phyloP scores from a whole-genome alignment of 2,797 vertebrate species.

The Sternotherus odoratus region DNA sequence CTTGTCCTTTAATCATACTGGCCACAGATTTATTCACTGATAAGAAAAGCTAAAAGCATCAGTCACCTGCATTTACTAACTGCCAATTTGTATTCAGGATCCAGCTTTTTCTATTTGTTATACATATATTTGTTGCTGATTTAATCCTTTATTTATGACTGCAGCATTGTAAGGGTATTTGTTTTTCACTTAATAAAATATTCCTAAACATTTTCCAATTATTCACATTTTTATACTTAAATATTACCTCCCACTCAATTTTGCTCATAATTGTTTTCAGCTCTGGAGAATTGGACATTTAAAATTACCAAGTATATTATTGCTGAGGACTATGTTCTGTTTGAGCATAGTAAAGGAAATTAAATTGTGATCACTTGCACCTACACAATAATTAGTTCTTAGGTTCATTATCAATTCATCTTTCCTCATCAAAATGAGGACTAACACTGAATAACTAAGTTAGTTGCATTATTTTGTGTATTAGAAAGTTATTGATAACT shows the following conservation, averaged over 20 bases:
- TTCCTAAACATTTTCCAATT: not conserved
- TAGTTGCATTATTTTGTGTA: not conserved
- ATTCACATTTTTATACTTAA: slow-evolving; percentile 18
- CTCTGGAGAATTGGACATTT: not conserved
- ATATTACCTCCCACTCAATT: not conserved
- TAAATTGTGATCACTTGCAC: not conserved
- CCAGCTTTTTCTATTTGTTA: not conserved
- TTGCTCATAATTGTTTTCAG: not conserved
- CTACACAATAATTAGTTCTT: slow-evolving; percentile 29
- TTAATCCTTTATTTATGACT: not conserved
- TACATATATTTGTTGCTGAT: not conserved
- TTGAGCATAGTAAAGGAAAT: not conserved
- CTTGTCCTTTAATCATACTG: not conserved
- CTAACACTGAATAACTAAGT: not conserved
- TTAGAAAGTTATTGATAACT: slow-evolving; percentile 28
- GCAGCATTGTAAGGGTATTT: not conserved
- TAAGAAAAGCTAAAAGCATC: no score
- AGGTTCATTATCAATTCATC: not conserved
- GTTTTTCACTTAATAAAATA: not conserved
- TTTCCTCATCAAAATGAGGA: not conserved
- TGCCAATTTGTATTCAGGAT: not conserved
- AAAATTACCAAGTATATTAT: not conserved
- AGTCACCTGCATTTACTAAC: not conserved
- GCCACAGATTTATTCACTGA: not conserved
- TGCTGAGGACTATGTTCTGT: slow-evolving; percentile 13